Conservation (phyloP, 2,113 vertebrate genomes). For the Aspidoscelis tigris region DNA sequence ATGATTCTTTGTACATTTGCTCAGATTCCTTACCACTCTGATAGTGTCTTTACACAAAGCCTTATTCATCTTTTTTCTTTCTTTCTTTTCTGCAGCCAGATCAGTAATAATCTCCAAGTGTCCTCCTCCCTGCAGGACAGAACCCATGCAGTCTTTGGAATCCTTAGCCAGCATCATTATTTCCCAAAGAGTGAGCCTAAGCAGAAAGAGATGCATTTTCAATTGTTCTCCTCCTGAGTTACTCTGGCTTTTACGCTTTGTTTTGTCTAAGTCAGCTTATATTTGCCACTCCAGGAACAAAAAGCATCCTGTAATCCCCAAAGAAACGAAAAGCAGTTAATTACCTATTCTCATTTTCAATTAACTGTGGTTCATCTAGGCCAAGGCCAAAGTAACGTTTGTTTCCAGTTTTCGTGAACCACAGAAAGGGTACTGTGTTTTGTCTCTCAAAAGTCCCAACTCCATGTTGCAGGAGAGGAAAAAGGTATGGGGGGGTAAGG, state of each 20-base stretch:
- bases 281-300: conserved; percentile 41
- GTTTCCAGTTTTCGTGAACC: conserved; percentile 52
- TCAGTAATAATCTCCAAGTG: conserved; percentile 47
- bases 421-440: neutral
- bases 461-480: neutral
- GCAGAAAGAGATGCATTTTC: conserved; percentile 31
- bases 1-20: neutral
- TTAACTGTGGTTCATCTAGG: conserved; percentile 33
- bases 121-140: neutral
- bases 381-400: conserved; percentile 27
- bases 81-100: conserved; percentile 13
- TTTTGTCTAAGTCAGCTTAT: conserved; percentile 52
- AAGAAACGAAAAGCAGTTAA: conserved; percentile 49
- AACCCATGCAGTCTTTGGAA: conserved; percentile 38
- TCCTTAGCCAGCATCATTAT: conserved; percentile 26
- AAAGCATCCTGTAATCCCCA: conserved; percentile 47
- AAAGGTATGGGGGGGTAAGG: neutral
- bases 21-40: neutral
- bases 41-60: conserved; percentile 16
- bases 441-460: neutral
- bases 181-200: conserved; percentile 29
- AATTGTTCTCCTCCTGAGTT: conserved; percentile 37
- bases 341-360: conserved; percentile 60
- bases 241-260: neutral
- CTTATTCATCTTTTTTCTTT: neutral